Conservation (phyloP, 2,797 vertebrate species). For the Onychomys arenicola region DNA sequence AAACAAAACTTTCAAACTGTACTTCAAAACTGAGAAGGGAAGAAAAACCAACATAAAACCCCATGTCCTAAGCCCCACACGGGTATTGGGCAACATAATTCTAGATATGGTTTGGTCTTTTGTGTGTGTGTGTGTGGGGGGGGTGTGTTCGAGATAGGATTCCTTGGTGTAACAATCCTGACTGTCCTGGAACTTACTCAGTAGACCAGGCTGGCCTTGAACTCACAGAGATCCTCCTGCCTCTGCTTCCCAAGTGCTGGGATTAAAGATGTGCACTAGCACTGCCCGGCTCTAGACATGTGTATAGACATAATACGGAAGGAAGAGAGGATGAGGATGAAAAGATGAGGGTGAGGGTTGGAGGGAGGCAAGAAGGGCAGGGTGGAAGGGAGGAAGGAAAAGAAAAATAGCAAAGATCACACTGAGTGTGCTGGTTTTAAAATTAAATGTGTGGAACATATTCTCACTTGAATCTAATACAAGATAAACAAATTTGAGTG, state of each 20-base stretch:
- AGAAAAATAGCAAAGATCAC: background rate
- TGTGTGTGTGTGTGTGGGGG: no score
- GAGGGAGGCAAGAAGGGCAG: background rate
- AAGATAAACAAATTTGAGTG: background rate
- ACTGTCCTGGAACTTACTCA: no score
- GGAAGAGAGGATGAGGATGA: background rate
- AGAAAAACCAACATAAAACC: no score
- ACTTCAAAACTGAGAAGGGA: background rate
- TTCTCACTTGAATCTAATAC: no score
- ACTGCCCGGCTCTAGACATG: background rate
- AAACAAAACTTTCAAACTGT: background rate
- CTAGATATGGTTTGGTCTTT: no score
- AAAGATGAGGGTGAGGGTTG: no score
- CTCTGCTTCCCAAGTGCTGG: no score
- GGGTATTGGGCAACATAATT: background rate
- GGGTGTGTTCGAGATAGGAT: no score
- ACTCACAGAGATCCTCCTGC: no score
- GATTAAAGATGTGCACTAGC: no score
- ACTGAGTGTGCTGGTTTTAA: background rate
- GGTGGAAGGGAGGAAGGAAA: background rate
- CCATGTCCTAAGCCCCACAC: background rate
- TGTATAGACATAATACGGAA: background rate
- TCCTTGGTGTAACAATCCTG: no score
- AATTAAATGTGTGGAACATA: background rate
- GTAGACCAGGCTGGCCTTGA: no score